These are phyloP conservation scores for Pseudomyrmex concolor DNA, from an alignment of 1,140 invertebrate genomes.

Conservation along the genomic window DNA sequence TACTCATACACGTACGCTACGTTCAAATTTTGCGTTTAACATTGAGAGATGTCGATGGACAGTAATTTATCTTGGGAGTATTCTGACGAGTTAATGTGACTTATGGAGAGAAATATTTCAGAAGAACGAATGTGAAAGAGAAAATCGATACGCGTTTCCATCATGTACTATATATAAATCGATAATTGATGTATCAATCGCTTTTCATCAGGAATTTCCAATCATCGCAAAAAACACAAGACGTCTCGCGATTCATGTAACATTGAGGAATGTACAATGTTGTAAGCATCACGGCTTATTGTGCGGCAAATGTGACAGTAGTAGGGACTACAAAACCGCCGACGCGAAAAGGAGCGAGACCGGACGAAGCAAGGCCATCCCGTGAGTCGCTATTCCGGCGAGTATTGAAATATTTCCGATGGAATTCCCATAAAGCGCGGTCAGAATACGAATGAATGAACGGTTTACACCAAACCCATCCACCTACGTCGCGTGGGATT, in stretches of 20 bases:
- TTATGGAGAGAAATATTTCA: too few relatives aligned
- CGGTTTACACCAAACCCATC: conserved; percentile 45
- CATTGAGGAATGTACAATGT: background rate
- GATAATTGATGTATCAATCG: too few relatives aligned
- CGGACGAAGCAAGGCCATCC: conserved; percentile 50
- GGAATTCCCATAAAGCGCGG: conserved; percentile 73
- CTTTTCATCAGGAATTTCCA: too few relatives aligned
- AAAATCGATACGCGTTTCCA: too few relatives aligned
- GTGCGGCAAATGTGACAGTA: conserved; percentile 4
- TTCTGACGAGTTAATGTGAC: too few relatives aligned
- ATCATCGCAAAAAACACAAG: too few relatives aligned
- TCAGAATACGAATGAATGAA: conserved; percentile 65
- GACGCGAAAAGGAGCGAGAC: conserved; percentile 40
- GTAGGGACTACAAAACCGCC: background rate
- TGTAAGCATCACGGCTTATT: background rate
- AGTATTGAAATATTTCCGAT: conserved; percentile 75
- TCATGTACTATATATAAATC: too few relatives aligned
- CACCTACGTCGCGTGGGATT: conserved; percentile 57
- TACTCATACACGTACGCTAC: too few relatives aligned
- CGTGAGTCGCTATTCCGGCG: conserved; percentile 45
- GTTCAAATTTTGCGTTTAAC: too few relatives aligned
- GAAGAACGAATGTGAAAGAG: too few relatives aligned
- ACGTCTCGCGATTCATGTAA: background rate
- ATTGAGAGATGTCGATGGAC: too few relatives aligned
- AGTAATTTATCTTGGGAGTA: too few relatives aligned